Conservation (phyloP, 2,113 vertebrate genomes). For the Damaliscus lunatus region DNA sequence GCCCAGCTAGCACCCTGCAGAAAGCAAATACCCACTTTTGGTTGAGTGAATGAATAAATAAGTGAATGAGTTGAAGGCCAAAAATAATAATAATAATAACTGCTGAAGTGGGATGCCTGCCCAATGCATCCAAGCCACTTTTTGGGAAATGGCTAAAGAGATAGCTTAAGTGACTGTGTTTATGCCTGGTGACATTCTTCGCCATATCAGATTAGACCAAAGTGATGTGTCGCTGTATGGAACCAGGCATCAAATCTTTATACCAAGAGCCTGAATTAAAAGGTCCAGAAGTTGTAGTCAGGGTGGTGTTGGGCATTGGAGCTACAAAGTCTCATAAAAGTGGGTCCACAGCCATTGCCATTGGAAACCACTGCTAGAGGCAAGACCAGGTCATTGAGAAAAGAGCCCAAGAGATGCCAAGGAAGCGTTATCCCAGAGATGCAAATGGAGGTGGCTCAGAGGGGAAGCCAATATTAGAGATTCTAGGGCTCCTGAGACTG, state of each 20-base stretch:
- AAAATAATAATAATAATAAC: neutral
- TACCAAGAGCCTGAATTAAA: neutral
- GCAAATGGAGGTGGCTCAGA: no score
- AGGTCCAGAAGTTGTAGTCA: neutral
- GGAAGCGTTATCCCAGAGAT: neutral
- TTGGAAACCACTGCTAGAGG: neutral
- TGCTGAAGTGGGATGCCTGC: neutral
- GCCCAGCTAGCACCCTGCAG: slow-evolving; percentile 36
- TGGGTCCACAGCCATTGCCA: neutral
- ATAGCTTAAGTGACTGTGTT: neutral
- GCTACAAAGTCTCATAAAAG: neutral
- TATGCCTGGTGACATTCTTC: neutral
- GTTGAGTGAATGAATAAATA: neutral
- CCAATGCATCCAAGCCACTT: neutral
- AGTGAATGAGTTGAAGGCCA: neutral
- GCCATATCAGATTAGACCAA: neutral
- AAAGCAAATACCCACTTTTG: neutral
- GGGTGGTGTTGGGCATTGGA: neutral
- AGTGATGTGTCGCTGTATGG: neutral
- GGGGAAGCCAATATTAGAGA: neutral
- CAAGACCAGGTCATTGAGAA: neutral
- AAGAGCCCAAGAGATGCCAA: neutral
- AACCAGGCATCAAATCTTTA: neutral
- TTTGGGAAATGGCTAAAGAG: neutral
- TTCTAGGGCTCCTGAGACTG: neutral